phyloP scores from a whole-genome alignment of 1,140 invertebrate species.

The Drosophila oshimai region DNA sequence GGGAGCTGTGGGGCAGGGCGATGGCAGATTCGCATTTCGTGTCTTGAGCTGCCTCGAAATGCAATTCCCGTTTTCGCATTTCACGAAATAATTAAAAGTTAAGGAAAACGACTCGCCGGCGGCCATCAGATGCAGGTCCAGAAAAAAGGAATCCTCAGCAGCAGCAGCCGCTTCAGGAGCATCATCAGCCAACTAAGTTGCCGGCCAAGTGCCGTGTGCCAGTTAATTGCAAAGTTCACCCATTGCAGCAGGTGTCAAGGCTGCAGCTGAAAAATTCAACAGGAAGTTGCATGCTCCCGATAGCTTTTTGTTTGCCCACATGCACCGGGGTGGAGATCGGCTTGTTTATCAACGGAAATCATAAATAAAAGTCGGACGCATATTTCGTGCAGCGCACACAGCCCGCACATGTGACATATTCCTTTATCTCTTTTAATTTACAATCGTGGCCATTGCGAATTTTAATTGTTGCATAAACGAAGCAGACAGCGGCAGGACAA shows the following conservation, averaged over 20 bases:
- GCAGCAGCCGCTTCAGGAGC: not conserved
- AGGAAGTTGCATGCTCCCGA: conserved; percentile 57
- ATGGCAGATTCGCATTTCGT: conserved; percentile 44
- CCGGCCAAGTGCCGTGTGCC: conserved; percentile 42
- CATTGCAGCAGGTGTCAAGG: conserved; percentile 50
- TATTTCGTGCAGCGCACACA: conserved; percentile 44
- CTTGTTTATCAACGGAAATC: conserved; percentile 77
- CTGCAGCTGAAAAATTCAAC: conserved; percentile 28
- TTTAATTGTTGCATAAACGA: conserved; percentile 76
- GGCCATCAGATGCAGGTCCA: conserved; percentile 17
- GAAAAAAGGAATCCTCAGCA: conserved; percentile 9
- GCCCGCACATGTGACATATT: conserved; percentile 50
- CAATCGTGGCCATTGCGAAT: conserved; percentile 66
- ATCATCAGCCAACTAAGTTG: conserved; percentile 48
- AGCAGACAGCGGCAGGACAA: conserved; percentile 26
- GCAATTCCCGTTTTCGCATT: conserved; percentile 78
- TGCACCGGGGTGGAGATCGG: conserved; percentile 12
- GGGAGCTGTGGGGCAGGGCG: not conserved
- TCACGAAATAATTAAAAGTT: conserved; percentile 78
- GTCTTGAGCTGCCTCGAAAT: conserved; percentile 52
- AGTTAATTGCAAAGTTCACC: conserved; percentile 56
- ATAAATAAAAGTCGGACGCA: conserved; percentile 67
- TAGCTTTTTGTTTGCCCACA: conserved; percentile 44
- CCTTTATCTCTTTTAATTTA: conserved; percentile 75
- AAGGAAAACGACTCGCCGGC: conserved; percentile 45